Conservation (phyloP, 2,113 vertebrate species). For the Lepidothrix coronata region DNA sequence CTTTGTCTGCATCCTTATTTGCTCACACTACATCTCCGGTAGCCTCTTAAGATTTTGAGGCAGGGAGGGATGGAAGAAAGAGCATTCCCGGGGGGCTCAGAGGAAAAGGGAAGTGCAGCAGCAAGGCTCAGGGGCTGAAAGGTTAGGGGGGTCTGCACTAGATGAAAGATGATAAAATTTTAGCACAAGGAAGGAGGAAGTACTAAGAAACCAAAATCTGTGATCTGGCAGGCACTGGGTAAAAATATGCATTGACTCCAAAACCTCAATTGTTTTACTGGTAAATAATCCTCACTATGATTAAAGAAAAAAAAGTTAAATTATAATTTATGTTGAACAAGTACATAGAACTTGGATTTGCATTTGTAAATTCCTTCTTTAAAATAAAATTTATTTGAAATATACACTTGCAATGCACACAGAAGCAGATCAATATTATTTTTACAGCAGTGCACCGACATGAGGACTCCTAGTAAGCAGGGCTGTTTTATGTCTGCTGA, state of each 20-base stretch:
- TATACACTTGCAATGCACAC: background rate
- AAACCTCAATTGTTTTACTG: background rate
- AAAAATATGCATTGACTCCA: background rate
- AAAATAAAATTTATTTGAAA: background rate
- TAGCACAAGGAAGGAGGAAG: background rate
- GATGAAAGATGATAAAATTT: background rate
- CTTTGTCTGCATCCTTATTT: background rate
- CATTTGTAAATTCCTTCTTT: background rate
- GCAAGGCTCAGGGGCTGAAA: background rate
- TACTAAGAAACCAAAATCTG: background rate
- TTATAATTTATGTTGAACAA: background rate
- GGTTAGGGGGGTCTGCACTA: background rate
- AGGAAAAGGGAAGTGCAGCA: background rate
- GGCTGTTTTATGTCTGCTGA: background rate
- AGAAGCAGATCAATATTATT: background rate
- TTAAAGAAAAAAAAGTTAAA: background rate
- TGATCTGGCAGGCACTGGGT: background rate
- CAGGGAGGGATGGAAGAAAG: background rate
- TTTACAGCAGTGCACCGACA: background rate
- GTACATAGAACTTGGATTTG: background rate
- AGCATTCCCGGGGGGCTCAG: rapidly evolving
- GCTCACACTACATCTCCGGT: background rate
- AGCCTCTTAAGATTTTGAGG: background rate
- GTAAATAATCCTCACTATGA: background rate
- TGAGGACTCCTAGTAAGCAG: background rate